Percentiles rank a stretch among this genome's conserved stretches.
These are phyloP conservation scores for Neelides folsomi DNA, from an alignment of 2,888 invertebrate genomes.

Conservation along the genomic window DNA sequence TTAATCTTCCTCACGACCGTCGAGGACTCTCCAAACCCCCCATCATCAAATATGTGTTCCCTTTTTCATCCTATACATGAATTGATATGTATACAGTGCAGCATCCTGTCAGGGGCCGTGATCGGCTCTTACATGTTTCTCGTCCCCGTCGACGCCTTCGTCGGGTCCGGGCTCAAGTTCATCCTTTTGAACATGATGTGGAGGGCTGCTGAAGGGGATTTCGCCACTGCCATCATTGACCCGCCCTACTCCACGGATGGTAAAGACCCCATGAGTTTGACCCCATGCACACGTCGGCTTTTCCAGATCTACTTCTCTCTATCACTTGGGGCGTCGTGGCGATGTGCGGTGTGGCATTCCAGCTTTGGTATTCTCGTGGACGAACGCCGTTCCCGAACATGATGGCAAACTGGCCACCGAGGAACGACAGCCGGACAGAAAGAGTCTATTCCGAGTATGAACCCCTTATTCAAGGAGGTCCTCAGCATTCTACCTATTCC, in stretches of 20 bases:
- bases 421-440: conserved; percentile 6
- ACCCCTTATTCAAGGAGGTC: conserved; percentile 7
- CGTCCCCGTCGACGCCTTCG: conserved; percentile 50
- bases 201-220: conserved; percentile 48
- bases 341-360: conserved; percentile 44
- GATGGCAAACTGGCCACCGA: conserved; percentile 13
- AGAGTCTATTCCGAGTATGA: conserved; percentile 5
- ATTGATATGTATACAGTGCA: conserved; percentile 39
- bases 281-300: conserved; percentile 11
- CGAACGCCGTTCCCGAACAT: conserved; percentile 48
- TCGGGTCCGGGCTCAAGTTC: conserved; percentile 53
- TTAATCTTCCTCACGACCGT: neutral
- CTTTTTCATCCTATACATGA: neutral
- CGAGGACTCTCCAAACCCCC: neutral
- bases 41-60: neutral
- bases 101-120: conserved; percentile 50
- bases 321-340: conserved; percentile 46
- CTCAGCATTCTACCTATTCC: conserved; percentile 13
- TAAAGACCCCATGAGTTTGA: neutral
- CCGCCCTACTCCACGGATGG: conserved; percentile 39
- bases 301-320: conserved; percentile 48
- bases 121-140: conserved; percentile 52
- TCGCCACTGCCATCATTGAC: conserved; percentile 46
- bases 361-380: conserved; percentile 45
- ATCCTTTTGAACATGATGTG: conserved; percentile 54